These are phyloP conservation scores for Heliothis peltigera DNA, from an alignment of 2,888 invertebrate species.

Conservation along the genomic window DNA sequence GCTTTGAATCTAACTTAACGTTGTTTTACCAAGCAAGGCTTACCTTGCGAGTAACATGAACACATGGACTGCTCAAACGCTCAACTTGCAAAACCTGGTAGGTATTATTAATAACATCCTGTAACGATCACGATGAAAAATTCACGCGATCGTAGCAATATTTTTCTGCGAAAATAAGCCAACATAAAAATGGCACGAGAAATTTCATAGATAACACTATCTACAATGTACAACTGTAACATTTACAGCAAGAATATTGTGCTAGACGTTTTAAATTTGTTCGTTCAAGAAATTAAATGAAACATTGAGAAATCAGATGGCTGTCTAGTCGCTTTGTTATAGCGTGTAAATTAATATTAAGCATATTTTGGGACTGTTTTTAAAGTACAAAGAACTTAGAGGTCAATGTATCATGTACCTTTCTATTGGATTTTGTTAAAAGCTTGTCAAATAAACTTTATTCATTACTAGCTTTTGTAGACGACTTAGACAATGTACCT, in stretches of 20 bases:
- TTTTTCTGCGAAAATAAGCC: constrained; percentile 41
- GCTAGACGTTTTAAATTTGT: constrained; percentile 46
- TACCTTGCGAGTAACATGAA: constrained; percentile 1
- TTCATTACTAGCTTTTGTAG: neutral
- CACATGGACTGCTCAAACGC: constrained; percentile 5
- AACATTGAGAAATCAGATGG: constrained; percentile 46
- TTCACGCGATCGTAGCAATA: constrained; percentile 21
- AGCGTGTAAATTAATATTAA: constrained; percentile 38
- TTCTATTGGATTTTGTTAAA: constrained; percentile 7
- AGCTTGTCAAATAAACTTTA: neutral
- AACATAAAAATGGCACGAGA: constrained; percentile 39
- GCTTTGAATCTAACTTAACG: constrained; percentile 24
- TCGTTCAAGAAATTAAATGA: constrained; percentile 45
- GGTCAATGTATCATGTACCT: constrained; percentile 17
- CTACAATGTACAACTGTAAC: constrained; percentile 32
- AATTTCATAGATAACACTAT: constrained; percentile 42
- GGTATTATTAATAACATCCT: constrained; percentile 22
- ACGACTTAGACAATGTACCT: no score
- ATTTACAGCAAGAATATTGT: constrained; percentile 40
- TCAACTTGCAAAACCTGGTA: constrained; percentile 4
- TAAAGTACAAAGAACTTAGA: constrained; percentile 26
- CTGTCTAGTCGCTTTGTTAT: constrained; percentile 48
- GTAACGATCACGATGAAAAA: constrained; percentile 26
- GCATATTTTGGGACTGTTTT: constrained; percentile 34
- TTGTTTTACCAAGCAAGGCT: constrained; percentile 3